Percentiles rank a stretch among this genome's conserved stretches.
These are phyloP conservation scores for Stegodyphus mimosarum DNA, from an alignment of 1,140 invertebrate species.

Conservation along the genomic window DNA sequence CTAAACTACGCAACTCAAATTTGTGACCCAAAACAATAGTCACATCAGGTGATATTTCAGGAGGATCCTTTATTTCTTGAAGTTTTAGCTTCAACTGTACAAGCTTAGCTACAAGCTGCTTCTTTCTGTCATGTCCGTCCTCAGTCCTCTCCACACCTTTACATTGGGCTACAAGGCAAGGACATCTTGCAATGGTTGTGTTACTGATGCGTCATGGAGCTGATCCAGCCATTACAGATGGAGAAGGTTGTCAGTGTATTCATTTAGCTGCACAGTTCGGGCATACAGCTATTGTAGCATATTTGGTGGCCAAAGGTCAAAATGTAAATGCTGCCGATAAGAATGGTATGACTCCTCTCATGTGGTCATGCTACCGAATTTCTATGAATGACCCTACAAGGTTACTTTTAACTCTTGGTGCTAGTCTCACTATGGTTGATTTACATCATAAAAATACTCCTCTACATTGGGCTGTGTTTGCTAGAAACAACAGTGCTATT, in stretches of 20 bases:
- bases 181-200: conserved; percentile 89
- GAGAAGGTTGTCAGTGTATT: conserved; percentile 94
- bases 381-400: conserved; percentile 90
- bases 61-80: conserved; percentile 77
- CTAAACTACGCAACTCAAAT: conserved; percentile 73
- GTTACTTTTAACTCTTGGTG: conserved; percentile 91
- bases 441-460: conserved; percentile 92
- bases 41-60: conserved; percentile 44
- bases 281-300: conserved; percentile 95
- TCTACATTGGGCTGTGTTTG: conserved; percentile 94
- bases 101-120: conserved; percentile 85
- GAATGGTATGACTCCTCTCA: conserved; percentile 95
- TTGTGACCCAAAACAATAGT: conserved; percentile 80
- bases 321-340: conserved; percentile 89
- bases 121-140: conserved; percentile 77
- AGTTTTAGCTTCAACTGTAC: conserved; percentile 84
- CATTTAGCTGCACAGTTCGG: conserved; percentile 98
- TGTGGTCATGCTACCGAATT: conserved; percentile 89
- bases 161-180: conserved; percentile 98
- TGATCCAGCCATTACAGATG: conserved; percentile 92
- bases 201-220: conserved; percentile 91
- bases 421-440: conserved; percentile 86
- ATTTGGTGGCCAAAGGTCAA: conserved; percentile 94
- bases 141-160: conserved; percentile 97
- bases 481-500: conserved; percentile 90